Evolutionary conservation across 2,113 vertebrate genomes (phyloP).

Genomic region (Vulpes lagopus): DNA sequence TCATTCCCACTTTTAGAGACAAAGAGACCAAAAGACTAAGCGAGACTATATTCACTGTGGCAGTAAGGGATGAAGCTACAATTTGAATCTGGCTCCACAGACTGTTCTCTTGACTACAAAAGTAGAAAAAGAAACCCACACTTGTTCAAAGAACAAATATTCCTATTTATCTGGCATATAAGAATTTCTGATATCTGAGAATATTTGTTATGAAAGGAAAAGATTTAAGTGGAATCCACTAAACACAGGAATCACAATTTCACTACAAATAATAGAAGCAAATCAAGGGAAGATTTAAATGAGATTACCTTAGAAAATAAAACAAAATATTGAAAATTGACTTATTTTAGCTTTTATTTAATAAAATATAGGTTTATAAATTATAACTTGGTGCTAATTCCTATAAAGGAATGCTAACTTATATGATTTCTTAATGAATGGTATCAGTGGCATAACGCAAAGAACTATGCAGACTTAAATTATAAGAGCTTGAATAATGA

Average conservation of each 20-base stretch:
- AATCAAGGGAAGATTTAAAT: neutral
- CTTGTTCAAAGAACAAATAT: constrained; percentile 49
- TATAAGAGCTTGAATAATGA: neutral
- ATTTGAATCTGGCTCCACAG: neutral
- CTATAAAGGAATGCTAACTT: neutral
- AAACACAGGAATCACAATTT: constrained; percentile 21
- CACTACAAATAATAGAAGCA: neutral
- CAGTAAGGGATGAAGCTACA: neutral
- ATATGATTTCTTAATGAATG: neutral
- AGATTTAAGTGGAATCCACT: neutral
- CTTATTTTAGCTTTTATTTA: constrained; percentile 5
- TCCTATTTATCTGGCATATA: neutral
- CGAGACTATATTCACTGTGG: neutral
- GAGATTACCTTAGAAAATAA: neutral
- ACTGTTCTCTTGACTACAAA: neutral
- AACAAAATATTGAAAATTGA: constrained; percentile 6
- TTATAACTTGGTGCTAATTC: neutral
- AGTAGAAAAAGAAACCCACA: neutral
- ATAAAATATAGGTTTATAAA: neutral
- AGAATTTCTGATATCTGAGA: neutral
- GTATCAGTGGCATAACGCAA: neutral
- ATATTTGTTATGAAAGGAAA: neutral
- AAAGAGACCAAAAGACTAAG: neutral
- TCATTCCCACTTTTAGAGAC: neutral
- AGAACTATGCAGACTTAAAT: neutral